Percentiles rank a stretch among this genome's conserved stretches.
phyloP scores from a whole-genome alignment of 2,113 vertebrate species.

The Pseudonaja textilis region DNA sequence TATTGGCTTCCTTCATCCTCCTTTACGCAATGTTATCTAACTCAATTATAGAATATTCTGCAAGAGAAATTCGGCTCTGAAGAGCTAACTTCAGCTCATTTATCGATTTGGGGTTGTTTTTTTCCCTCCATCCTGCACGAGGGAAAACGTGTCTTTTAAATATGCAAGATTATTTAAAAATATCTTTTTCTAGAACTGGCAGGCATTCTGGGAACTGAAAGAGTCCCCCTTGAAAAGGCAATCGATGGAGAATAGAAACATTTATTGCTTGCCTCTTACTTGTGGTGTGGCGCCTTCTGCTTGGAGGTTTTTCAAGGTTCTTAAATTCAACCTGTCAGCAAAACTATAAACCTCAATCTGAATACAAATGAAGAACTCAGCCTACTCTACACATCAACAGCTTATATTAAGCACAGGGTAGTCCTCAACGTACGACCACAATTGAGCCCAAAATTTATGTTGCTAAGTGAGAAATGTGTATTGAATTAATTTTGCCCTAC shows the following conservation, averaged over 20 bases:
- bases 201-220: conserved; percentile 8
- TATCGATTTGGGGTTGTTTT: background rate
- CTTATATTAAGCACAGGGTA: background rate
- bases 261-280: background rate
- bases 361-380: background rate
- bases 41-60: conserved; percentile 26
- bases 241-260: conserved; percentile 7
- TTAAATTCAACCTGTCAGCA: background rate
- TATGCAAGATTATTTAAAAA: background rate
- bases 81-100: conserved; percentile 4
- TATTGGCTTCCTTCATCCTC: conserved; percentile 3
- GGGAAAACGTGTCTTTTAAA: background rate
- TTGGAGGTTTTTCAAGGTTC: background rate
- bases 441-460: too few species aligned
- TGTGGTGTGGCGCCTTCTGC: background rate
- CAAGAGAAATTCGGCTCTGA: background rate
- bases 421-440: too few species aligned
- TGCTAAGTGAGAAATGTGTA: too few species aligned
- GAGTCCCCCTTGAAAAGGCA: conserved; percentile 21
- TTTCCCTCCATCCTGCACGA: background rate
- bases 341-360: background rate
- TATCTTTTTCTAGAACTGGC: background rate
- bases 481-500: too few species aligned
- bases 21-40: background rate
- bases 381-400: background rate